Conservation (phyloP, 2,113 vertebrate species). For the Bubo blakistoni region DNA sequence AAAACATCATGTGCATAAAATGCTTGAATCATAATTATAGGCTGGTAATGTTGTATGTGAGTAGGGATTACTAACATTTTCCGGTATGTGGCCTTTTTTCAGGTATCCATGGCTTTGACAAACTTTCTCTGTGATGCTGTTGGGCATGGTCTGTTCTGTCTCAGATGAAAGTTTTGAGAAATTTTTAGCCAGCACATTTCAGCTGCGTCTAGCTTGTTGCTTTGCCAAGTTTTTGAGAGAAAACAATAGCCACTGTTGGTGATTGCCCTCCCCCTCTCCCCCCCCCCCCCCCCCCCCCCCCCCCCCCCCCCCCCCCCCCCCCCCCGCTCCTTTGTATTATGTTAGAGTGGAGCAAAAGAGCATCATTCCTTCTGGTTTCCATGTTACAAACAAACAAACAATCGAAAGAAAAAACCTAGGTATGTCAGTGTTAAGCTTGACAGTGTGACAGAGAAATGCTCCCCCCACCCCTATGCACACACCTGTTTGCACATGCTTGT, state of each 20-base stretch:
- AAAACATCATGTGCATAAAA: not conserved
- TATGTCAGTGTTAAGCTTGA: not conserved
- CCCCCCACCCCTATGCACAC: not conserved
- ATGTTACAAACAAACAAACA: not conserved
- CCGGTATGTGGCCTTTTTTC: not conserved
- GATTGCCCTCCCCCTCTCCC: not conserved
- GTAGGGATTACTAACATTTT: not conserved
- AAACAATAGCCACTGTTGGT: constrained; percentile 16
- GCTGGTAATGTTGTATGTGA: not conserved
- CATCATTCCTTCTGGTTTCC: constrained; percentile 2
- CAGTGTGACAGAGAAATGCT: not conserved
- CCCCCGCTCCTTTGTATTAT: not conserved
- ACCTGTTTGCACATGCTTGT: not conserved
- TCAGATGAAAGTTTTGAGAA: constrained; percentile 39
- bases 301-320: too few relatives aligned
- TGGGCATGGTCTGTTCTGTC: not conserved
- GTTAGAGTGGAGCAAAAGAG: not conserved
- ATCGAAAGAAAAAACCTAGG: not conserved
- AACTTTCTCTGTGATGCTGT: not conserved
- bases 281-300: not conserved
- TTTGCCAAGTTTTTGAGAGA: constrained; percentile 48
- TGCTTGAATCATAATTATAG: not conserved
- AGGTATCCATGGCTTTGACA: not conserved
- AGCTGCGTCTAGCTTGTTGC: constrained; percentile 23
- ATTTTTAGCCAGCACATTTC: constrained; percentile 41